Conservation (phyloP, 2,797 vertebrate genomes). For the Parauchenoglanis ngamensis region DNA sequence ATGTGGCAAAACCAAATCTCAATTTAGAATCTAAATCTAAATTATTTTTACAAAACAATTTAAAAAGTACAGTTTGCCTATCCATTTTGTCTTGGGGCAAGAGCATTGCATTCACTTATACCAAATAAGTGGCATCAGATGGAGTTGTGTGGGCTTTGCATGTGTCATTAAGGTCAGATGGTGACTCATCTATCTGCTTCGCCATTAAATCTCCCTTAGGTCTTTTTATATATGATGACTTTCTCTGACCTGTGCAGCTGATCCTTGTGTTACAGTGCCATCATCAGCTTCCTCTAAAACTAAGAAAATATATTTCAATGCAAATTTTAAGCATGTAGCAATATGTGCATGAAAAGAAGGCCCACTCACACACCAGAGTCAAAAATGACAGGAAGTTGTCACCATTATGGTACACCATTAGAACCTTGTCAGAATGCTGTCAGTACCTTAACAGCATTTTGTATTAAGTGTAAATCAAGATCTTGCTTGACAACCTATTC, state of each 20-base stretch:
- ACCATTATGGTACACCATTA: neutral
- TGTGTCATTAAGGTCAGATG: conserved; percentile 1
- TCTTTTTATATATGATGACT: neutral
- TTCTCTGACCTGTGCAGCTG: neutral
- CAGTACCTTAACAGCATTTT: neutral
- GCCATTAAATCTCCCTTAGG: neutral
- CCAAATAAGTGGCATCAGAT: conserved; percentile 6
- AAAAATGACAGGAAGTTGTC: neutral
- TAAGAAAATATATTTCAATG: neutral
- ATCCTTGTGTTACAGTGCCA: conserved; percentile 16
- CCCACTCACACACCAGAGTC: neutral
- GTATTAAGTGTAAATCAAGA: neutral
- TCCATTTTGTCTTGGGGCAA: neutral
- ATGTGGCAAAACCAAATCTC: neutral
- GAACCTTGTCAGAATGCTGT: neutral
- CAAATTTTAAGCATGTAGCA: neutral
- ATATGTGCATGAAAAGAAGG: neutral
- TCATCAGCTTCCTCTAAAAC: conserved; percentile 4
- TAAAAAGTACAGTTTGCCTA: too few species aligned
- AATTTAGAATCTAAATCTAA: neutral
- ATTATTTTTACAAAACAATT: too few species aligned
- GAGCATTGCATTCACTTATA: neutral
- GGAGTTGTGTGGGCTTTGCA: neutral
- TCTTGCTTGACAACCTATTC: neutral
- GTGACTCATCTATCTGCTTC: neutral